Evolutionary conservation across 1,140 invertebrate genomes (phyloP), one percentile per base, ranked within the genome.

Genomic region (Aphidius gifuensis): DNA sequence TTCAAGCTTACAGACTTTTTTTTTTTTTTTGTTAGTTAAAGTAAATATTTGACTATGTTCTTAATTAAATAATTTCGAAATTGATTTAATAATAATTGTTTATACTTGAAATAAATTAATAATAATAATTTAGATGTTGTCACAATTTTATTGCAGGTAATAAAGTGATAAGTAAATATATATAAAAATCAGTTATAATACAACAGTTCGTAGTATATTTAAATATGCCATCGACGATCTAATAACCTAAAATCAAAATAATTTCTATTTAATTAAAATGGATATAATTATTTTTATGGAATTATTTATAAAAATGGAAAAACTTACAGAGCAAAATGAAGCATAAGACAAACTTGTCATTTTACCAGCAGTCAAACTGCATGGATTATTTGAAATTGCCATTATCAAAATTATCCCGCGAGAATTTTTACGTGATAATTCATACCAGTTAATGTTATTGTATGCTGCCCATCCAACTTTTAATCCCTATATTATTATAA

Each of bases 301-400:
- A 23, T 50, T 50, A 8, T 2, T 9, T 9, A 50, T 50, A n/a
- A 5, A 5, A 57, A 46, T 1, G 4, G 8, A 9, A 47, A 11
- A 42, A 57, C 65, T 67, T 58, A 71, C 69, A 43, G n/a, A 58
- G 48, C 62, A 60, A 53, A 72, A 71, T 11, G 66, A 67, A 21
- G 51, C 46, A 9, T 71, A 32, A 6, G 68, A 67, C 45, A 71
- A 57, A 40, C 60, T 60, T 8, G 57, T 32, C 51, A 71, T 58
- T 23, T 42, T 63, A 6, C 70, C 68, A 9, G 64, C 70, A 6
- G 51, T 66, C 3, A 72, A 50, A 40, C 64, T 61, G 21, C 59
- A 46, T 1, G 68, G 67, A 42, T 50, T 61, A 4, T 53, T 64
- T 5, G 67, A 68, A 8, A 62, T 64, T 5, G 61, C 61, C 5